phyloP scores from a whole-genome alignment of 2,797 vertebrate genomes.

The Myripristis jacobus region DNA sequence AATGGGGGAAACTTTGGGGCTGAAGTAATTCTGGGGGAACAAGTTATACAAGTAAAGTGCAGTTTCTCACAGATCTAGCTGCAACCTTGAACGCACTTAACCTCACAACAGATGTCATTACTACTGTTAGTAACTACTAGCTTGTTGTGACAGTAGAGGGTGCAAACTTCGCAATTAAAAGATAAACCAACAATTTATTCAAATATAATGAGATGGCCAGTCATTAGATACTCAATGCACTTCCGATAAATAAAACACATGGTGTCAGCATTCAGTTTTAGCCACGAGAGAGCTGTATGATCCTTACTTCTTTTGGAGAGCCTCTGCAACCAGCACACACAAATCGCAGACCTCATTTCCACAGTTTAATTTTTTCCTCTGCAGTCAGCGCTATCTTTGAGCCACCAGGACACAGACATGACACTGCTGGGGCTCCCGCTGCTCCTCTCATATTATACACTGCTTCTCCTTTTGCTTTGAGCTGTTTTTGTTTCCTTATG shows the following conservation, averaged over 20 bases:
- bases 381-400: slow-evolving; percentile 59
- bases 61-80: slow-evolving; percentile 1
- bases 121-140: not conserved
- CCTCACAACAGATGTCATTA: not conserved
- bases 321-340: slow-evolving; percentile 28
- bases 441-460: slow-evolving; percentile 65
- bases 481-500: slow-evolving; percentile 74
- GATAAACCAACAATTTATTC: not conserved
- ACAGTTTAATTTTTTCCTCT: slow-evolving; percentile 37
- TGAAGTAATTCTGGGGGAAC: slow-evolving; percentile 14
- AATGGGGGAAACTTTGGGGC: slow-evolving; percentile 18
- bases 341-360: slow-evolving; percentile 61
- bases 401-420: slow-evolving; percentile 67
- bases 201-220: not conserved
- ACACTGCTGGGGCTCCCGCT: slow-evolving; percentile 51
- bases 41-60: slow-evolving; percentile 1
- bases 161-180: not conserved
- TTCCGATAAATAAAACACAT: slow-evolving; percentile 4
- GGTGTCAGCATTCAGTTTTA: slow-evolving; percentile 9
- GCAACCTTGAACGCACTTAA: not conserved
- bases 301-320: slow-evolving; percentile 18
- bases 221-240: not conserved
- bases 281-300: slow-evolving; percentile 8
- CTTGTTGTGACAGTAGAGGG: no score
- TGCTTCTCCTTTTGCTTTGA: slow-evolving; percentile 67